These are phyloP conservation scores for Drosophila kepulauana DNA, from an alignment of 1,140 invertebrate species.

Conservation along the genomic window DNA sequence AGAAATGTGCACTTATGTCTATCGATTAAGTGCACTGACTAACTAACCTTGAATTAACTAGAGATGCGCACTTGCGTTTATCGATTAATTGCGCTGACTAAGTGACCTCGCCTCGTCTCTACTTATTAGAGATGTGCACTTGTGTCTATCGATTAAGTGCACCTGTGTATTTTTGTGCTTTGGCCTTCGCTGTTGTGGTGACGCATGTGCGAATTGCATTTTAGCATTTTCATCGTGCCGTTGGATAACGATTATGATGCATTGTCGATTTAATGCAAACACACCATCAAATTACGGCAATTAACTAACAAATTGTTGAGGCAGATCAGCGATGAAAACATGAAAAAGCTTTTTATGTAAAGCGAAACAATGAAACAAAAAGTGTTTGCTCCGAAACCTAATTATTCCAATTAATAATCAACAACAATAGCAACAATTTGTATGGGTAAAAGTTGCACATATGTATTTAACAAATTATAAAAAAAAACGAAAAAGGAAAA, in stretches of 20 bases:
- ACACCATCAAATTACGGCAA: conserved; percentile 68
- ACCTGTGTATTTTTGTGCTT: neutral
- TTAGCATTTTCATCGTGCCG: too few relatives aligned
- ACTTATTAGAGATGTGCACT: neutral
- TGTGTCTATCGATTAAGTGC: conserved; percentile 5
- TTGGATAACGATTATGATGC: conserved; percentile 7
- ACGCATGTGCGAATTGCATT: neutral
- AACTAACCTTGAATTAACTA: too few relatives aligned
- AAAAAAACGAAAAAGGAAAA: neutral
- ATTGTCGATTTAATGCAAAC: conserved; percentile 36
- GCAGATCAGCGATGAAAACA: conserved; percentile 78
- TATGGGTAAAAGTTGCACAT: conserved; percentile 25
- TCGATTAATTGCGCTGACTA: too few relatives aligned
- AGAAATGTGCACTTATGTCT: neutral
- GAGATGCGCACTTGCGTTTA: too few relatives aligned
- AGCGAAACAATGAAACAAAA: conserved; percentile 33
- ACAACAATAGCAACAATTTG: conserved; percentile 15
- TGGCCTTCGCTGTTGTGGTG: neutral
- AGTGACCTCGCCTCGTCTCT: neutral
- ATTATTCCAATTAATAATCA: conserved; percentile 55
- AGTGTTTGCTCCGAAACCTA: conserved; percentile 24
- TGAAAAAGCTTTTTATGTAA: conserved; percentile 71
- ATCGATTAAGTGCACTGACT: neutral
- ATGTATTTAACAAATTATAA: conserved; percentile 4
- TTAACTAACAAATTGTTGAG: conserved; percentile 77